These are phyloP conservation scores for Oncorhynchus clarkii DNA, from an alignment of 2,113 vertebrate genomes.

Conservation along the genomic window DNA sequence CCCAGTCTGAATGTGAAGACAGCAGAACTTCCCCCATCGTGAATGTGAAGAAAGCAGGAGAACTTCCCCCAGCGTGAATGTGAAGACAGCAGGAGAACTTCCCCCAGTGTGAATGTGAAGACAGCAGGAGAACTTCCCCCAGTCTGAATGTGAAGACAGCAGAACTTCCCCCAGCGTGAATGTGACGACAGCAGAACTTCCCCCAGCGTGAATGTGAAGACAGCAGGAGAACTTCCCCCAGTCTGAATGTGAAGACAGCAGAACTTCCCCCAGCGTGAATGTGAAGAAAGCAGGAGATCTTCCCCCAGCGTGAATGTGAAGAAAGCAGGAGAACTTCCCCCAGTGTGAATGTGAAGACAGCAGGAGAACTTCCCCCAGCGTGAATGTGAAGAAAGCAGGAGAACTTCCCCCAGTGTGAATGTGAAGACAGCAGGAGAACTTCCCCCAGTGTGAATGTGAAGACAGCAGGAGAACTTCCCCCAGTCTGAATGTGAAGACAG, in stretches of 20 bases:
- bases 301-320: constrained; percentile 15
- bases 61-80: too few species aligned
- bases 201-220: constrained; percentile 12
- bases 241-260: constrained; percentile 63
- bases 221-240: constrained; percentile 32
- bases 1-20: too few species aligned
- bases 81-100: constrained; percentile 3
- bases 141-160: constrained; percentile 66
- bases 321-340: constrained; percentile 13
- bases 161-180: not conserved
- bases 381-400: not conserved
- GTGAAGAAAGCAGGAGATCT: constrained; percentile 3
- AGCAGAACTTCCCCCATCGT: constrained; percentile 37
- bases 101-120: constrained; percentile 14
- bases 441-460: constrained; percentile 66
- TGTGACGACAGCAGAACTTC: constrained; percentile 1
- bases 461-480: constrained; percentile 20
- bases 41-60: constrained; percentile 59
- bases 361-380: not conserved
- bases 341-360: constrained; percentile 68
- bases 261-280: too few species aligned
- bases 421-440: constrained; percentile 29
- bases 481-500: too few species aligned
- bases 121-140: too few species aligned
- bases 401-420: constrained; percentile 24